Conservation (phyloP, 2,113 vertebrate species). For the Ginglymostoma cirratum region DNA sequence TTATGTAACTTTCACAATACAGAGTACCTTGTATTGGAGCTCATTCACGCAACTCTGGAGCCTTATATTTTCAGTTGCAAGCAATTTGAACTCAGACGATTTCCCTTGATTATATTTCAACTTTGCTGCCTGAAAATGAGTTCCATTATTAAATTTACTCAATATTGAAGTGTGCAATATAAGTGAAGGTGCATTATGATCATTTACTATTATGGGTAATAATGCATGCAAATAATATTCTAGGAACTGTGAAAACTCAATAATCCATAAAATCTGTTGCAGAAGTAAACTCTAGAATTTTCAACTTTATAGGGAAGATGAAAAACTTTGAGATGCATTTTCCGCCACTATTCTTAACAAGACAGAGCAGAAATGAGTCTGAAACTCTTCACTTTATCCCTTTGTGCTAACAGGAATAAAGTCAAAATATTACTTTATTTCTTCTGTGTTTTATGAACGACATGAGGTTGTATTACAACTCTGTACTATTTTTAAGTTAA, state of each 20-base stretch:
- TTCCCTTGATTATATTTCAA: neutral
- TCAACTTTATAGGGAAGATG: neutral
- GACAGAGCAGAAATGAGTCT: too few relatives aligned
- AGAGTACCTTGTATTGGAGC: constrained; percentile 17
- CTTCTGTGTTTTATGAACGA: neutral
- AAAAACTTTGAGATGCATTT: neutral
- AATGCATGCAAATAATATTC: neutral
- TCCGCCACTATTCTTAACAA: neutral
- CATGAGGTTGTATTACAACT: neutral
- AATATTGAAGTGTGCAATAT: neutral
- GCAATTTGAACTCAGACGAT: constrained; percentile 11
- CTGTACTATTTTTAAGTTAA: neutral
- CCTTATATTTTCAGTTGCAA: constrained; percentile 12
- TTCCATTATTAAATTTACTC: neutral
- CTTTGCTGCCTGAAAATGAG: constrained; percentile 21
- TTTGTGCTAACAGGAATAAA: neutral
- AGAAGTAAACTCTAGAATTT: neutral
- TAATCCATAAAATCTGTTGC: neutral
- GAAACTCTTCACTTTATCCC: neutral
- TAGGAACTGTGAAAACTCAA: neutral
- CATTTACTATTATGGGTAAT: neutral
- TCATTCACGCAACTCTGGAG: neutral
- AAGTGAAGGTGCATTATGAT: neutral
- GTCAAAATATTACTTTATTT: neutral
- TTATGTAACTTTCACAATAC: neutral